Evolutionary conservation across 2,888 invertebrate genomes (phyloP), one percentile per base, ranked within the genome.

Genomic region (Lysandra coridon): DNA sequence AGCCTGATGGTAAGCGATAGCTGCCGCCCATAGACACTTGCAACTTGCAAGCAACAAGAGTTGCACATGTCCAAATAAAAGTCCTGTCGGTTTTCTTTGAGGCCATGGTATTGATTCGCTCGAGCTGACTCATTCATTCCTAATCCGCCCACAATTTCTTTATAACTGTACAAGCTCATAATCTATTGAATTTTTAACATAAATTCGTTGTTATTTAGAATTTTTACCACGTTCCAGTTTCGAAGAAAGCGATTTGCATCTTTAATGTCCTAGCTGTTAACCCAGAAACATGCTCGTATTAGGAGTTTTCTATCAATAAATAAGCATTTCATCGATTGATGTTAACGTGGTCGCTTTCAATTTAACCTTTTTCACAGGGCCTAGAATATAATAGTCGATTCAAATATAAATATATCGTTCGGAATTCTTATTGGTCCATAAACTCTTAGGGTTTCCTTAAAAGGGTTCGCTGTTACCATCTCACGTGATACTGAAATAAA

Each of bases 201-300:
- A 14, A 69, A 33, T 33, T 69, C 33, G 69, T 4, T 1, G 33
- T 69, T 1, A 12, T 10, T 69, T 69, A 33, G 5, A 37, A 69
- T 69, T 69, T 69, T 69, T 33, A 69, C 69, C 69, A 69, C 69
- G 69, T 73, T n/a, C 30, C 30, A 53, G 33, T 79, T 57, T 30
- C 78, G 1, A 30, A 60, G 73, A 57, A 79, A 81, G 64, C 75
- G 80, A 73, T 80, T 79, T 81, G 69, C 33, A 33, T 69, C 33
- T 69, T 14, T 69, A 33, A 69, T 37, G 33, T 69, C 14, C 4
- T 69, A 69, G 69, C 33, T 33, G 69, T 69, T 69, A 33, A 69
- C 69, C 69, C 33, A 69, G 69, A 69, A 69, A 69, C 69, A 12
- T 14, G 33, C 69, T 69, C 30, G 69, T 69, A 69, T 69, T 69